Conservation (phyloP, 2,113 vertebrate species). For the Rhea americana region DNA sequence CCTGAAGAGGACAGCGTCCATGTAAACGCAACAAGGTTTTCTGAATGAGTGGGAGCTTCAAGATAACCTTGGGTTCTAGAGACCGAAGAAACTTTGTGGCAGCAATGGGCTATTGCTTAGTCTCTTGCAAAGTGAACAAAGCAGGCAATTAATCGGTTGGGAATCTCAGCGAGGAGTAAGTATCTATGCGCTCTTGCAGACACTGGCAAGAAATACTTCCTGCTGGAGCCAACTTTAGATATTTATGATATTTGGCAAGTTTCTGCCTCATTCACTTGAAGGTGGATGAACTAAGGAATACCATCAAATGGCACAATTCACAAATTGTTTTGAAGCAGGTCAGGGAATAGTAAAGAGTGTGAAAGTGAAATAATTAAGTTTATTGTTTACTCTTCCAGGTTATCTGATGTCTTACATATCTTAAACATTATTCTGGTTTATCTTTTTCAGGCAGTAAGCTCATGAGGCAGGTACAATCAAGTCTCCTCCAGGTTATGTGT, state of each 20-base stretch:
- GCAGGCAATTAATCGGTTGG: too few species aligned
- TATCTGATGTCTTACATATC: not conserved
- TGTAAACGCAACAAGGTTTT: not conserved
- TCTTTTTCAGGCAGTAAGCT: not conserved
- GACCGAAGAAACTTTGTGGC: not conserved
- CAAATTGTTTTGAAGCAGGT: fast-evolving
- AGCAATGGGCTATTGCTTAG: not conserved
- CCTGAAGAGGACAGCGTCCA: not conserved
- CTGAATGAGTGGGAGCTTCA: not conserved
- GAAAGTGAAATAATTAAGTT: not conserved
- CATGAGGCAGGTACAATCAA: not conserved
- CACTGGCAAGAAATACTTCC: not conserved
- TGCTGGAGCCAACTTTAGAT: not conserved
- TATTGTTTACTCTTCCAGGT: not conserved
- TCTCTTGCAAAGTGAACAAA: too few species aligned
- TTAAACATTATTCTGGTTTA: not conserved
- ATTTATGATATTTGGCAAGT: fast-evolving
- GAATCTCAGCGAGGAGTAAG: fast-evolving
- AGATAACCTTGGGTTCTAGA: not conserved
- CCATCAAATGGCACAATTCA: fast-evolving
- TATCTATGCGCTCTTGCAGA: fast-evolving
- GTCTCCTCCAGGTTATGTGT: fast-evolving
- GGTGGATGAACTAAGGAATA: not conserved
- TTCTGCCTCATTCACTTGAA: not conserved
- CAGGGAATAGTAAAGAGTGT: fast-evolving